phyloP scores from a whole-genome alignment of 37 sponge, comb jelly and placozoan genomes.

The Aplysina aerophoba region DNA sequence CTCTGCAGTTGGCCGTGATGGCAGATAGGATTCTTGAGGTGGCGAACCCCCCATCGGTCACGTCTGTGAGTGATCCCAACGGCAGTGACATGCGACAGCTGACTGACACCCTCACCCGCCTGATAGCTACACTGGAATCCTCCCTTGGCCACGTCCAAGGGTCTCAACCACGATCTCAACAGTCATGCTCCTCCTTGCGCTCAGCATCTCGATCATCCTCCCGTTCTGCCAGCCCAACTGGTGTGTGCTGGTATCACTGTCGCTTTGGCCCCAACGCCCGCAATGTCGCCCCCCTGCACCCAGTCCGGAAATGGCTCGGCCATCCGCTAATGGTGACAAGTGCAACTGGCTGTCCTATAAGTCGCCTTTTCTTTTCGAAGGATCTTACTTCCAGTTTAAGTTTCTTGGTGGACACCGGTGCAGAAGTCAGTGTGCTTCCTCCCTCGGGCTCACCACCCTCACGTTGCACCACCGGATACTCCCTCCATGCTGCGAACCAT shows the following conservation, averaged over 20 bases:
- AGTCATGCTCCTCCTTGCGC: background rate
- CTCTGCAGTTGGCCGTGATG: constrained; percentile 50
- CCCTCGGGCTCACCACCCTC: background rate
- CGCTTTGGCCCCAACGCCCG: constrained; percentile 11
- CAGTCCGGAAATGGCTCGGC: constrained; percentile 42
- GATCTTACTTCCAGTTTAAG: constrained; percentile 25
- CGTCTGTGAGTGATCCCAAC: background rate
- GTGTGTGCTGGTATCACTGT: constrained; percentile 37
- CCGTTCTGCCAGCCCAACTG: background rate
- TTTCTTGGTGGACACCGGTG: constrained; percentile 43
- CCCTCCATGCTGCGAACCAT: background rate
- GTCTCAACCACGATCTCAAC: too few species aligned
- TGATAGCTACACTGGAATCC: background rate
- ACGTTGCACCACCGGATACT: background rate
- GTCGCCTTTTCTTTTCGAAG: constrained; percentile 55
- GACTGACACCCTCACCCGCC: constrained; percentile 1
- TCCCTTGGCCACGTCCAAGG: background rate
- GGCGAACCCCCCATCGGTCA: constrained; percentile 18
- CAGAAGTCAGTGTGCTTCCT: constrained; percentile 41
- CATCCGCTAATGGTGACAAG: constrained; percentile 38
- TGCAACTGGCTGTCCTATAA: constrained; percentile 28
- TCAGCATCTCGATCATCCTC: background rate
- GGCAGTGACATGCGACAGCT: background rate
- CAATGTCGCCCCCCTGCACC: background rate
- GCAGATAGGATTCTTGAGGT: constrained; percentile 57